Conservation (phyloP, 2,888 invertebrate species). For the Dioctria rufipes region DNA sequence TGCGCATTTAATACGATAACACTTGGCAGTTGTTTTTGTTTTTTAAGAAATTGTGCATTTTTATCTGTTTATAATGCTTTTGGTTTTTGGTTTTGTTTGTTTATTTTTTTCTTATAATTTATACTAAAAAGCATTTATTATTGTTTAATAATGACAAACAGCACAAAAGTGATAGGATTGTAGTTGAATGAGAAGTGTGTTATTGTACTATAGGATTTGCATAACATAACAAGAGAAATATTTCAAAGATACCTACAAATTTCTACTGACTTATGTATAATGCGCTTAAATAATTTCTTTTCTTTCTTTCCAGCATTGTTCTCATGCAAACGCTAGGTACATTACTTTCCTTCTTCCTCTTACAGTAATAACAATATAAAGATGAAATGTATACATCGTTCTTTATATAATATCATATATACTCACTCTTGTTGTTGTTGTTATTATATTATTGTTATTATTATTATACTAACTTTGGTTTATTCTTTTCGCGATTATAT, state of each 20-base stretch:
- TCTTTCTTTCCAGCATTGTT: not conserved
- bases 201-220: not conserved
- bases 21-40: conserved; percentile 41
- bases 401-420: not conserved
- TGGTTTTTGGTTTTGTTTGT: not conserved
- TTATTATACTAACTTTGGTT: not conserved
- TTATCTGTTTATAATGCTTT: not conserved
- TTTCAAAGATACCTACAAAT: not conserved
- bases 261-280: no score
- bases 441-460: no score
- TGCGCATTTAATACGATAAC: conserved; percentile 23
- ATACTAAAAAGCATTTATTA: not conserved
- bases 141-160: not conserved
- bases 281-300: no score
- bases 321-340: not conserved
- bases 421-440: not conserved
- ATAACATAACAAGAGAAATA: not conserved
- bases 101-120: not conserved
- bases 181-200: not conserved
- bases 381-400: not conserved
- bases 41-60: conserved; percentile 44
- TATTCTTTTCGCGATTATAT: conserved; percentile 2
- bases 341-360: not conserved
- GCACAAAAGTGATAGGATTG: not conserved
- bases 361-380: not conserved